These are phyloP conservation scores for Anniella stebbinsi DNA, from an alignment of 2,797 vertebrate species.

Conservation along the genomic window DNA sequence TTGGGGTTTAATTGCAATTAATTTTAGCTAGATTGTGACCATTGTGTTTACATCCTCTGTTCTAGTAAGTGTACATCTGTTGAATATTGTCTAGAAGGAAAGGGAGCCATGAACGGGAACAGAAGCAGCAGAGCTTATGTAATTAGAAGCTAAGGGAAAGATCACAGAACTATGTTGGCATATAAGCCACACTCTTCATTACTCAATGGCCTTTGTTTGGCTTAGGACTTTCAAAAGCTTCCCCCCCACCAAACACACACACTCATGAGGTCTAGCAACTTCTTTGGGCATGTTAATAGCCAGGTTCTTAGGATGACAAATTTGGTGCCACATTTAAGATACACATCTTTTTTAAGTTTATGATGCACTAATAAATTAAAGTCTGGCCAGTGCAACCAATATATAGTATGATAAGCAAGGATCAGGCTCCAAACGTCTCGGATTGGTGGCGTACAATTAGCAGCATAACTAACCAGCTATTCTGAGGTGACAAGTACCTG, in stretches of 20 bases:
- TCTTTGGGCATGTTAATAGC: background rate
- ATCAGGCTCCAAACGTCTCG: slow-evolving; percentile 19
- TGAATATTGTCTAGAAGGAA: background rate
- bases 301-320: background rate
- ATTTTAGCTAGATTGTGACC: background rate
- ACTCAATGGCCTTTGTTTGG: background rate
- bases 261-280: no score
- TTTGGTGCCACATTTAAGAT: background rate
- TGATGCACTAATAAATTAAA: background rate
- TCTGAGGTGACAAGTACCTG: slow-evolving; percentile 47
- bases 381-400: no score
- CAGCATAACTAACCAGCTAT: background rate
- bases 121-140: background rate
- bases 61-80: background rate
- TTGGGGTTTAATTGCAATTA: background rate
- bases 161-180: background rate
- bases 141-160: background rate
- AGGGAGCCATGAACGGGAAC: background rate
- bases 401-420: slow-evolving; percentile 11
- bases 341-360: background rate
- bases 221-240: background rate
- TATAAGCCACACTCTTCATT: no score
- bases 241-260: background rate
- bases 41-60: background rate
- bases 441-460: slow-evolving; percentile 14